Evolutionary conservation across 2,113 vertebrate species (phyloP), one percentile per base, ranked within the genome.

Genomic region (Ciconia stormi): DNA sequence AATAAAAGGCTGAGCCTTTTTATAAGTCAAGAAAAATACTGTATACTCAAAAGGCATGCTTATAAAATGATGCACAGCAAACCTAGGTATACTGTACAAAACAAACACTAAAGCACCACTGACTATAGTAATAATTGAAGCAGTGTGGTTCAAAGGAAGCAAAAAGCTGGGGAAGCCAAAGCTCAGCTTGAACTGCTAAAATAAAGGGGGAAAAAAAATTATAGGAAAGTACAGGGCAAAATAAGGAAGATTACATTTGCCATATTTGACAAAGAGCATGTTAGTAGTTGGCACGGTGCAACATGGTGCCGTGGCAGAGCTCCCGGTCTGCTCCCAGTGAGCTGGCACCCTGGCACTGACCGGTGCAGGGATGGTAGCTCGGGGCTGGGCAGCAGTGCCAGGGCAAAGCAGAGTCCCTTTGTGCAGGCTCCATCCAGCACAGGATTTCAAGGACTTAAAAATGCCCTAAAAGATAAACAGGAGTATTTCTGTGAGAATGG

Each of bases 331-430:
- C 7, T 29, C 21, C 36, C 1, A 7, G 38, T 36, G 46, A 44
- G 15, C 25, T 44, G 32, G 12, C 9, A 47, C 3, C 4, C 17
- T 7, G 4, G 25, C 15, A 22, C 32, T 5, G 5, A 4, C 4
- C 0, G 0, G 56, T 0, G 4, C 34, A 49, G 46, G 47, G 30
- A 2, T 12, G 56, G 47, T 10, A 46, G 38, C 49, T 70, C 2
- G 1, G 50, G 47, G 34, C 29, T 55, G 26, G 38, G 38, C 44
- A 55, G 16, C 1, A 2, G 8, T 71, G 56, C 44, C 22, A 32
- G 40, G 38, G 59, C 2, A 6, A 69, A 73, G n/a, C 67, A 44
- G 29, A 47, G 30, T 36, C 40, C 13, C 11, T 69, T 17, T 82
- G 13, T 15, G 3, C 1, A 2, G 32, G 8, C 47, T 36, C 11